phyloP scores from a whole-genome alignment of 2,797 vertebrate species.

The Orientallactaga sibirica region DNA sequence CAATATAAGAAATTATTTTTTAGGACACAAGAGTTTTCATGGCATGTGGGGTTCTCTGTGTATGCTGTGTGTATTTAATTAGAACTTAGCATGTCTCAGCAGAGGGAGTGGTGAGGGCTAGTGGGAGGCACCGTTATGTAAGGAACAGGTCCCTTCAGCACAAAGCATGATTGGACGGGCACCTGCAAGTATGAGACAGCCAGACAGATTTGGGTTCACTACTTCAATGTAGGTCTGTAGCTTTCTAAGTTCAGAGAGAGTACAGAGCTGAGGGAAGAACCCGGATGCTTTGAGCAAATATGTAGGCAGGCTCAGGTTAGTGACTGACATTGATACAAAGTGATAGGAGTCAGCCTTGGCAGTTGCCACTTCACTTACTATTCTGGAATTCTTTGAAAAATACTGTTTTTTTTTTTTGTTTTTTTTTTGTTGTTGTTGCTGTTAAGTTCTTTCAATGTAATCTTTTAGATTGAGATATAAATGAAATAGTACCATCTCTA shows the following conservation, averaged over 20 bases:
- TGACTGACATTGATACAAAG: neutral
- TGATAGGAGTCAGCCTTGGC: neutral
- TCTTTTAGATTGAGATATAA: constrained; percentile 73
- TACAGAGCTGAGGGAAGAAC: neutral
- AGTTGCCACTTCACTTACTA: neutral
- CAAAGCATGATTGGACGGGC: no score
- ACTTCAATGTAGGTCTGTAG: neutral
- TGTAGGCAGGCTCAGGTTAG: neutral
- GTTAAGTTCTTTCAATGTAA: constrained; percentile 76
- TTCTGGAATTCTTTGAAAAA: neutral
- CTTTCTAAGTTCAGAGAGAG: neutral
- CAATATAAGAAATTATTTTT: constrained; percentile 19
- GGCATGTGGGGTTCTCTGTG: neutral
- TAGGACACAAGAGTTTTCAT: constrained; percentile 11
- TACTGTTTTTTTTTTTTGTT: neutral
- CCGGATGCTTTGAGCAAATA: neutral
- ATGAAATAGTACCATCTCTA: neutral
- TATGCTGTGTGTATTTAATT: neutral
- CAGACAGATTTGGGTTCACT: neutral
- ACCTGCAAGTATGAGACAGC: neutral
- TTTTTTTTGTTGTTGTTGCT: no score
- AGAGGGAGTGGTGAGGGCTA: neutral
- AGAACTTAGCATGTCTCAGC: neutral
- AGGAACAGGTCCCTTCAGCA: constrained; percentile 33
- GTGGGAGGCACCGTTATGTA: neutral